Base-by-base conservation (phyloP, 2,888 invertebrate species). In the Axea sp. region DNA sequence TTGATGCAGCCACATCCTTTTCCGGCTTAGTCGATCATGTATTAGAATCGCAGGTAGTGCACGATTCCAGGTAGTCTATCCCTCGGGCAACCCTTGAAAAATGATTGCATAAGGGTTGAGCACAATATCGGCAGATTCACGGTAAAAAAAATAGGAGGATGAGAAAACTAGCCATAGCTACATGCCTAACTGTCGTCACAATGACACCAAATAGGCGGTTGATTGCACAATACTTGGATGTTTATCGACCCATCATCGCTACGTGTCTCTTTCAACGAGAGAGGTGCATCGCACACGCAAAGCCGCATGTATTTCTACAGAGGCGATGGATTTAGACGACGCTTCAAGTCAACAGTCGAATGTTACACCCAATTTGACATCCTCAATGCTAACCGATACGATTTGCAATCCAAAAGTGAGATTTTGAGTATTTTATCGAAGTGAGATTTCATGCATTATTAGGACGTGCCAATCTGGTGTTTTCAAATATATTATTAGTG, bases 141-240 rank as follows among this genome's bases (percentile, higher is more conserved):
- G 15, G 45, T 24, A 5, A 60, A 77, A 81, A 79, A 49, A 31
- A 33, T 24, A 17, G 39, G 77, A 84, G 84, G 83, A 83, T 83
- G 83, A 81, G 84, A 78, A 80, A 80, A 78, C 75, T 78, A 81
- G 55, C 43, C 14, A 12, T 72, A 82, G 41, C 33, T 78, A 81
- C 80, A 80, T 79, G 80, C 80, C 80, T 78, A 84, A 84, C 82
- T 84, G 81, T 79, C 81, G 82, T 80, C 78, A 86, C 85, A 86
- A 86, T 86, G 86, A 86, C 85, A 86, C 85, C 85, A 86, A 86
- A 86, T 86, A 86, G 85, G 85, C 85, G 85, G 86, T 86, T 86
- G 86, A 86, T 86, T 86, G 86, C 86, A 86, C 86, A 86, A 86
- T 86, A 84, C 83, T 80, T 79, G 78, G 82, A 83, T 86, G 85